Evolutionary conservation across 2,113 vertebrate genomes (phyloP).

Genomic region (Brachyistius frenatus): DNA sequence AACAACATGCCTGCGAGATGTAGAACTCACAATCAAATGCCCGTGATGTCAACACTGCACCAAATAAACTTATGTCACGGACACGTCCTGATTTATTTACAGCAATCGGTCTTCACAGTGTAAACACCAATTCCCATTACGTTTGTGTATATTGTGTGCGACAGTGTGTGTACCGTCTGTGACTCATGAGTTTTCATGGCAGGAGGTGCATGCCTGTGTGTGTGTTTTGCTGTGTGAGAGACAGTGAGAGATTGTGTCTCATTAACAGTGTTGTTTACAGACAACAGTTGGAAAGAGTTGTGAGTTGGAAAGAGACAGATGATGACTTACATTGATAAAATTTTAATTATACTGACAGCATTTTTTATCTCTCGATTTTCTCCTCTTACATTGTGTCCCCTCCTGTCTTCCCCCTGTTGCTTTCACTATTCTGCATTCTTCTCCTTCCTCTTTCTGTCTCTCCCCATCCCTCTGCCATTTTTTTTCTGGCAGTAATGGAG

Average conservation of each 20-base stretch:
- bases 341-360: slow-evolving; percentile 51
- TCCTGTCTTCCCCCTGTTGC: slow-evolving; percentile 20
- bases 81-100: slow-evolving; percentile 52
- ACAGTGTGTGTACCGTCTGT: slow-evolving; percentile 9
- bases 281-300: slow-evolving; percentile 32
- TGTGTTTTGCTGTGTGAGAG: slow-evolving; percentile 23
- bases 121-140: slow-evolving; percentile 59
- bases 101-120: slow-evolving; percentile 57
- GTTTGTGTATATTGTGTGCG: slow-evolving; percentile 32
- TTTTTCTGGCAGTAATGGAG: not conserved
- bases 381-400: slow-evolving; percentile 9
- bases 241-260: slow-evolving; percentile 50
- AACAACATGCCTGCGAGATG: not conserved
- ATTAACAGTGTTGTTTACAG: slow-evolving; percentile 71
- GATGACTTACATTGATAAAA: slow-evolving; percentile 58
- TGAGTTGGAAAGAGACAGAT: slow-evolving; percentile 45
- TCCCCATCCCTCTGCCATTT: not conserved
- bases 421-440: slow-evolving; percentile 2
- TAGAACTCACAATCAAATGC: slow-evolving; percentile 37
- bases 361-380: slow-evolving; percentile 27
- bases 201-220: slow-evolving; percentile 6
- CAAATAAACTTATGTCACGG: slow-evolving; percentile 50
- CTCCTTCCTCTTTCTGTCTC: not conserved
- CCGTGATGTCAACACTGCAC: slow-evolving; percentile 7
- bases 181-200: slow-evolving; percentile 11